Evolutionary conservation across 2,888 invertebrate genomes (phyloP).

Genomic region (Meloe dianella): DNA sequence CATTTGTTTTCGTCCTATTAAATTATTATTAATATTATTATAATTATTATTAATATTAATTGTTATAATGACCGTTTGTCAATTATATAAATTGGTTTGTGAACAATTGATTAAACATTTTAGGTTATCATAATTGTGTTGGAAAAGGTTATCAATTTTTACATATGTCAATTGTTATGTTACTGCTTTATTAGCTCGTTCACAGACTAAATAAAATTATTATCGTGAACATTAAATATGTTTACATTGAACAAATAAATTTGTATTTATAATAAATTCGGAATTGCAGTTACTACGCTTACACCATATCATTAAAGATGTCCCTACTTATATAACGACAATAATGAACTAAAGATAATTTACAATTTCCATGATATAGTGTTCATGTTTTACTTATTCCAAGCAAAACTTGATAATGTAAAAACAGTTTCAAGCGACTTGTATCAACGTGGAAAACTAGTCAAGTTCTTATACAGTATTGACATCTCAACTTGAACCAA

Average conservation of each 20-base stretch:
- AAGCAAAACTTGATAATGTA: too few species aligned
- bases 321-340: too few species aligned
- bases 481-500: too few species aligned
- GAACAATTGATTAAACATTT: slow-evolving; percentile 4
- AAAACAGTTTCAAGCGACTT: too few species aligned
- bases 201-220: not conserved
- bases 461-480: too few species aligned
- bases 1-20: not conserved
- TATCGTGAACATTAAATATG: not conserved
- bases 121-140: not conserved
- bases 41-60: not conserved
- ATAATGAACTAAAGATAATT: too few species aligned
- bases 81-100: not conserved
- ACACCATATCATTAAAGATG: too few species aligned
- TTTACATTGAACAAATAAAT: not conserved
- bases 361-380: too few species aligned
- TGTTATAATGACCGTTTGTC: slow-evolving; percentile 3
- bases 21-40: not conserved
- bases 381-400: too few species aligned
- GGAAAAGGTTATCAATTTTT: not conserved
- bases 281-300: too few species aligned
- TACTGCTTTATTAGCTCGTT: not conserved
- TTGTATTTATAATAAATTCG: too few species aligned
- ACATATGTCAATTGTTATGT: not conserved
- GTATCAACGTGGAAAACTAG: too few species aligned